Evolutionary conservation across 2,113 vertebrate genomes (phyloP).

Genomic region (Clarias batrachus): DNA sequence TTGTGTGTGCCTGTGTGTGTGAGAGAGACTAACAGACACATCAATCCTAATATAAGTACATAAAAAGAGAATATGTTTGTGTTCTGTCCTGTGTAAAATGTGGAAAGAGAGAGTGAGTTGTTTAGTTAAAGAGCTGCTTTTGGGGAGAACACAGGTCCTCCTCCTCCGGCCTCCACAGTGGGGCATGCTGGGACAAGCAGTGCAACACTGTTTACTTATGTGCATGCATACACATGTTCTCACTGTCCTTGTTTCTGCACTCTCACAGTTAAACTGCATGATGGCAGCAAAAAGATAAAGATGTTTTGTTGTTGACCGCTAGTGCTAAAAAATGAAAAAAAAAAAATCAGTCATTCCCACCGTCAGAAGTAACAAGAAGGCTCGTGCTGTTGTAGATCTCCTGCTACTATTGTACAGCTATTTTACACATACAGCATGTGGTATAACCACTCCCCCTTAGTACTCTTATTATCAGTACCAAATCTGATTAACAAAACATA

Average conservation of each 20-base stretch:
- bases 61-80: neutral
- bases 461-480: neutral
- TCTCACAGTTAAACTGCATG: constrained; percentile 1
- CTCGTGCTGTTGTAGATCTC: neutral
- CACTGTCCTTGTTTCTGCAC: constrained; percentile 8
- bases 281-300: constrained; percentile 3
- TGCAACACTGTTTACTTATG: constrained; percentile 28
- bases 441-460: neutral
- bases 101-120: neutral
- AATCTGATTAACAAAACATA: neutral
- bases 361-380: neutral
- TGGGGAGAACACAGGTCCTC: constrained; percentile 16
- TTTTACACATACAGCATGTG: neutral
- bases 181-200: constrained; percentile 61
- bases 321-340: neutral
- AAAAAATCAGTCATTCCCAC: neutral
- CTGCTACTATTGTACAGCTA: neutral
- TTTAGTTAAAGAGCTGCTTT: neutral
- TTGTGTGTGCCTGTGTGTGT: constrained; percentile 32
- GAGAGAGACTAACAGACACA: neutral
- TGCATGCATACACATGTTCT: constrained; percentile 38
- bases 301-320: constrained; percentile 13
- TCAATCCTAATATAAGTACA: neutral
- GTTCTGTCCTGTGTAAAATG: neutral
- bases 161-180: constrained; percentile 33